phyloP scores from a whole-genome alignment of 2,888 invertebrate genomes.

The Bombylius major region DNA sequence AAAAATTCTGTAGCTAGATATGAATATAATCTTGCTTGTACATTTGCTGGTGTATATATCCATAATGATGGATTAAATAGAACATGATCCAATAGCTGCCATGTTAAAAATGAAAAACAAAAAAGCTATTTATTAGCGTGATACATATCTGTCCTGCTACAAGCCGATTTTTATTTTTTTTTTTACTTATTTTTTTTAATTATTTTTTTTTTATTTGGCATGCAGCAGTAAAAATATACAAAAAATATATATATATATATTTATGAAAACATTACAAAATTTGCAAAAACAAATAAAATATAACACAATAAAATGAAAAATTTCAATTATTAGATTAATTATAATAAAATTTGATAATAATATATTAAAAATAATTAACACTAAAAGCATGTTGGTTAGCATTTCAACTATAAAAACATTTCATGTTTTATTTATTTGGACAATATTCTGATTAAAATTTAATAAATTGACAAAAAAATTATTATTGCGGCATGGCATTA shows the following conservation, averaged over 20 bases:
- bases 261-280: constrained; percentile 2
- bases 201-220: constrained; percentile 17
- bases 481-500: too few species aligned
- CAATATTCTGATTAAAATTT: too few species aligned
- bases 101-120: constrained; percentile 80
- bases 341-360: too few species aligned
- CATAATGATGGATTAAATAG: constrained; percentile 98
- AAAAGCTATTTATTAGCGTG: constrained; percentile 65
- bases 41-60: constrained; percentile 95
- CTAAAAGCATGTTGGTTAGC: too few species aligned
- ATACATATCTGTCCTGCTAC: constrained; percentile 42
- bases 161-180: constrained; percentile 28
- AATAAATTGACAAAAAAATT: too few species aligned
- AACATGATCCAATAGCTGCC: constrained; percentile 97
- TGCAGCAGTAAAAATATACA: constrained; percentile 21
- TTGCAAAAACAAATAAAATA: not conserved
- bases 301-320: constrained; percentile 1
- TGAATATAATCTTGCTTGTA: constrained; percentile 89
- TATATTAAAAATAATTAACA: too few species aligned
- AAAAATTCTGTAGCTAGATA: constrained; percentile 99
- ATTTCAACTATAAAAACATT: too few species aligned
- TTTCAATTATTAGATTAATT: not conserved
- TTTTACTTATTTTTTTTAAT: constrained; percentile 9
- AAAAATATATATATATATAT: too few species aligned
- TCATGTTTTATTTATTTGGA: too few species aligned